Evolutionary conservation across 2,888 invertebrate species (phyloP), one percentile per base, ranked within the genome.

Genomic region (Andrena dorsata): DNA sequence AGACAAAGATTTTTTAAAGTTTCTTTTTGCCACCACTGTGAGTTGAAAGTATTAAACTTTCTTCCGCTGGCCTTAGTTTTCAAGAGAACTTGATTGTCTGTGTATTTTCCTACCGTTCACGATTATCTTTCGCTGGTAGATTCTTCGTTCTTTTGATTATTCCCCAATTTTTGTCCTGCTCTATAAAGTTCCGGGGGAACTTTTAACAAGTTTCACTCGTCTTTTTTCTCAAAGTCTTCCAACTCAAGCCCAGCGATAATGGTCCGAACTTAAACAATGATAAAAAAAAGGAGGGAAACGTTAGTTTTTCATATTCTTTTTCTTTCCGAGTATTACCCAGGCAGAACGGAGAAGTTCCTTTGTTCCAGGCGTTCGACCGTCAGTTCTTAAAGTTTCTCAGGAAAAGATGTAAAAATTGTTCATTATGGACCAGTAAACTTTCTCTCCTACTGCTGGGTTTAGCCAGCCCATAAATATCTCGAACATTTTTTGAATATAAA

Each of bases 221-320:
- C 75, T 51, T 23, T 63, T 20, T 63, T 35, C 16, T n/a, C 60
- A n/a, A 78, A 75, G 66, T 66, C 66, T 6, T 0, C n/a, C 49
- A 6, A 23, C 51, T 75, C 26, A 51, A 66, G 53, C 60, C 66
- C 35, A 78, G 75, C 60, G 66, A 30, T 66, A 78, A 78, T 51
- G 66, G 41, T 51, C 28, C 16, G n/a, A 78, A 78, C 30, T 66
- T 61, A 78, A 78, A 78, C 66, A 78, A 30, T 53, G 75, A 20
- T 49, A 75, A 66, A 75, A 23, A 23, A 10, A 41, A 23, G 35
- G 35, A 73, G 30, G 41, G 41, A 53, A 41, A 61, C 51, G 66
- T 51, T 75, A 30, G 23, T 78, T 61, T 61, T 35, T n/a, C 76
- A 41, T 23, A 41, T 16, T 23, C 35, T 1, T 28, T 58, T 28